These are phyloP conservation scores for Mormyrops attenuatus DNA, from an alignment of 2,797 vertebrate species.

Conservation along the genomic window DNA sequence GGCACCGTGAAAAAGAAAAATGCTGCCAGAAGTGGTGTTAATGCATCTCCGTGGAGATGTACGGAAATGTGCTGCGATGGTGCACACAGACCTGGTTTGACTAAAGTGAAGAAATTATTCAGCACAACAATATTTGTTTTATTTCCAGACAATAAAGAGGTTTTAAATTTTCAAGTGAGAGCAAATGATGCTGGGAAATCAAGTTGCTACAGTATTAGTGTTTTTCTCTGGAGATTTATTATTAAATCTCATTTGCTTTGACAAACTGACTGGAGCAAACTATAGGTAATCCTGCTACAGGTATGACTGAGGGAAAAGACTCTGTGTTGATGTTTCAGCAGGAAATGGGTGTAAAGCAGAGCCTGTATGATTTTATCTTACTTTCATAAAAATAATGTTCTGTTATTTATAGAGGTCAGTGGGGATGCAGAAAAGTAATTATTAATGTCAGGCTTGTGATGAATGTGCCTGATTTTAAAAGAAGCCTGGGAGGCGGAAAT, in stretches of 20 bases:
- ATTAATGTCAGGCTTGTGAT: neutral
- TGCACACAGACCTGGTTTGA: neutral
- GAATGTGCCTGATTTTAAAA: neutral
- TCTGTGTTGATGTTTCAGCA: neutral
- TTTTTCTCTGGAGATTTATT: neutral
- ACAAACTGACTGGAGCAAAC: neutral
- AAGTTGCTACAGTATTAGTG: neutral
- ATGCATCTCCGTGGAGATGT: neutral
- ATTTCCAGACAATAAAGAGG: neutral
- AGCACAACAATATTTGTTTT: neutral
- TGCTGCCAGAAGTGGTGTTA: neutral
- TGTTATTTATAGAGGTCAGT: conserved; percentile 10
- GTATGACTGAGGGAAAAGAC: neutral
- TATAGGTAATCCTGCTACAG: neutral
- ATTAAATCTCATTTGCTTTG: neutral
- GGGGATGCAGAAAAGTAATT: conserved; percentile 12
- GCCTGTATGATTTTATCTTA: neutral
- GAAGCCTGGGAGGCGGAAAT: neutral
- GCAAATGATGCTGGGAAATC: neutral
- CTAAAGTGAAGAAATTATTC: neutral
- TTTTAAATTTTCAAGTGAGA: neutral
- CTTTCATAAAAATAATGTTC: neutral
- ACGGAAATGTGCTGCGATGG: neutral
- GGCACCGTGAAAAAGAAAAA: neutral
- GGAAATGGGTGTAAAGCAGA: neutral